Evolutionary conservation across 2,888 invertebrate species (phyloP), one percentile per base, ranked within the genome.

Genomic region (Ethmia dodecea): DNA sequence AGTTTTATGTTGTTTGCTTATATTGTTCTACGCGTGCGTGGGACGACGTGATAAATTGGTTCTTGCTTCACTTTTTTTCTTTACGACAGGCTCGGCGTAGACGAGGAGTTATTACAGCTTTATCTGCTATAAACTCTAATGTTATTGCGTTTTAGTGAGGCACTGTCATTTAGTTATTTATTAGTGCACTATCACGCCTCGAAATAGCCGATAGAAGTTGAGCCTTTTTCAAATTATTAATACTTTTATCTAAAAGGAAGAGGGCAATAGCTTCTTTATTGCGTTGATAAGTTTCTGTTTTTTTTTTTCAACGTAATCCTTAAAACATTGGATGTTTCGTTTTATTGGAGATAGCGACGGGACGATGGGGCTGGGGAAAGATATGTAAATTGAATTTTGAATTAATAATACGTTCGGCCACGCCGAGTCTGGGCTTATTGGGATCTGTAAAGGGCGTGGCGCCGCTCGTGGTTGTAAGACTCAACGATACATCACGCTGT

Each of bases 1-100:
- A 65, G 70, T 74, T 73, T 71, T 64, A 55, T 70, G 66, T 71
- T 63, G 57, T 79, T 76, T 73, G 72, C 75, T 78, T 80, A 62
- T 77, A 68, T 70, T 69, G 61, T 62, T 60, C 58, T 61, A 68
- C 68, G 76, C 70, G 72, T 72, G 80, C 73, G 84, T 84, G 78
- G 83, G 83, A 60, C 57, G 77, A 62, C 77, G 65, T 76, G 79
- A 84, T 84, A 79, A 73, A 81, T 83, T 66, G 73, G 66, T 74
- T 73, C 70, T 78, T 70, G 70, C 68, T 79, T 73, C 57, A 67
- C 55, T 73, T 69, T 72, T 71, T 62, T 68, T 71, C 58, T 70
- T 49, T 67, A 62, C 69, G 72, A 71, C 73, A 69, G 71, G 69
- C 75, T 73, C 67, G 67, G 72, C 69, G 63, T 70, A 69, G 67